Base-by-base conservation (phyloP, 2,797 vertebrate species). In the Sebastolobus altivelis region DNA sequence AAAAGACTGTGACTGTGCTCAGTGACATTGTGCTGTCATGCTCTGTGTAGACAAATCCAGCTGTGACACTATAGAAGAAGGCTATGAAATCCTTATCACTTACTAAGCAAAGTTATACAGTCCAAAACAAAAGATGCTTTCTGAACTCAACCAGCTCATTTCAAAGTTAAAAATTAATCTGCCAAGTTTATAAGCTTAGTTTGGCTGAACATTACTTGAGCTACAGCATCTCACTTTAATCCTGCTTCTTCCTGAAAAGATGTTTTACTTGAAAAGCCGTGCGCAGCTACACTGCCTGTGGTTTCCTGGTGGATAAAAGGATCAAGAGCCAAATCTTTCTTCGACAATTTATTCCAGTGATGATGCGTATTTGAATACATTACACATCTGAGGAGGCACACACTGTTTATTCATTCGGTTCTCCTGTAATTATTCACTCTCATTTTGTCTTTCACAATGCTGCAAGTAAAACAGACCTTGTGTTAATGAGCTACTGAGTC, bases 401-500 rank as follows among this genome's bases (percentile, higher is more conserved):
- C 18, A 5, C 14, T 60, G 58, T 62, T 81, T 61, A 72, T 71
- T 43, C 1, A 61, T 73, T 75, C 29, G 31, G 20, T 63, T 79
- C 33, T 65, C 56, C 46, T 70, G 67, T n/a, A 85, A 81, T 86
- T 76, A 77, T 86, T 85, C 52, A 75, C 74, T 75, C 54, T 61
- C 25, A 68, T 72, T 74, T 61, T 69, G 11, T 66, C 63, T 86
- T 71, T 75, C 55, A 79, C 46, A 79, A 13, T 16, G 35, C 52
- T 75, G 49, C 1, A 46, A 68, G 46, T 62, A 55, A 81, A 78
- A 70, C 33, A 49, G 5, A 63, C 71, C 38, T 54, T 25, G 13
- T 27, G 35, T 83, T 79, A 68, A 81, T 81, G 49, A 85, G 72
- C 55, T 58, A 70, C 74, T 11, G 8, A 25, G 52, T 35, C 65